phyloP scores from a whole-genome alignment of 1,140 invertebrate genomes.

The Onthophagus taurus region DNA sequence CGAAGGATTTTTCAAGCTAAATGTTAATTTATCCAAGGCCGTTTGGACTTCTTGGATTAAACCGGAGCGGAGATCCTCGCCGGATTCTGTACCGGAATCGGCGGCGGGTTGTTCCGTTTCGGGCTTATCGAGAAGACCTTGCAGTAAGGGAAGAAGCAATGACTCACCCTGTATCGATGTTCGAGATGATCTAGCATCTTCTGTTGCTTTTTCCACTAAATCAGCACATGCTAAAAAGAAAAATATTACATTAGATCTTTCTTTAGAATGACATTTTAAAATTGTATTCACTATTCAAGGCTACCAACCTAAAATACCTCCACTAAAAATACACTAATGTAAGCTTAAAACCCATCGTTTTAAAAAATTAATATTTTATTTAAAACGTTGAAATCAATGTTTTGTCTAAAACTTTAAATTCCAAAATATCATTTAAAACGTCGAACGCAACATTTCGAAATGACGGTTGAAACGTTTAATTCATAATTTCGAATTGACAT shows the following conservation, averaged over 20 bases:
- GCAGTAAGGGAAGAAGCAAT: conserved; percentile 50
- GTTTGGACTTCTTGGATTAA: conserved; percentile 70
- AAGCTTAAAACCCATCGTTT: no score
- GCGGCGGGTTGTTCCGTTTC: conserved; percentile 30
- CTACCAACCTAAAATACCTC: no score
- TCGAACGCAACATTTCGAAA: no score
- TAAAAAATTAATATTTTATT: no score
- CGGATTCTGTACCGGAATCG: conserved; percentile 59
- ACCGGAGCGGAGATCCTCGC: conserved; percentile 49
- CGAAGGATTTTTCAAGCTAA: conserved; percentile 52
- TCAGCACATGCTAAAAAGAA: conserved; percentile 46
- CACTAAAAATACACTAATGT: no score
- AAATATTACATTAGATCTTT: not conserved
- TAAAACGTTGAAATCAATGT: no score
- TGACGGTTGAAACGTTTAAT: no score
- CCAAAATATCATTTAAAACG: no score
- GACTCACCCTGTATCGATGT: conserved; percentile 44
- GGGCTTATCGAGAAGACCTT: conserved; percentile 34
- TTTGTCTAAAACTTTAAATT: no score
- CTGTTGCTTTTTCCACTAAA: conserved; percentile 45
- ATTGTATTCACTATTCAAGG: not conserved
- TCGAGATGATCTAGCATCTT: conserved; percentile 19
- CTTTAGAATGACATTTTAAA: not conserved
- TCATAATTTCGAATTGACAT: no score
- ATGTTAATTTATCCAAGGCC: conserved; percentile 61